phyloP scores from a whole-genome alignment of 1,140 invertebrate species.

The Paraescarpia echinospica region DNA sequence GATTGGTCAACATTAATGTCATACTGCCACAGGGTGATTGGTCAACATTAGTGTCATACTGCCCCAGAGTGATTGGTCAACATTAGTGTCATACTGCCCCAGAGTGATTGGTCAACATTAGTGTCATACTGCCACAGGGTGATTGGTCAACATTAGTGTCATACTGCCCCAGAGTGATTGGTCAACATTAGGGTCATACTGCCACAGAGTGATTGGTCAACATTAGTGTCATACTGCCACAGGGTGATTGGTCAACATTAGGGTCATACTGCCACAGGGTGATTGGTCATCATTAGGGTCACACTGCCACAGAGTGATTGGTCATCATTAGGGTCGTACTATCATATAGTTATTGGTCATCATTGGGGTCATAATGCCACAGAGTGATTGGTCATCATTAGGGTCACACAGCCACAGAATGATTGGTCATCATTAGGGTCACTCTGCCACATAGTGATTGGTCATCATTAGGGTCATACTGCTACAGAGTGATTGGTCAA shows the following conservation, averaged over 20 bases:
- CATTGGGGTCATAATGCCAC: not conserved
- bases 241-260: not conserved
- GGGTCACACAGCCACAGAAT: too few relatives aligned
- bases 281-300: conserved; percentile 15
- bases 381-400: too few relatives aligned
- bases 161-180: too few relatives aligned
- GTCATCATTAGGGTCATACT: too few relatives aligned
- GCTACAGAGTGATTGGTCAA: too few relatives aligned
- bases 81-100: conserved; percentile 13
- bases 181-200: too few relatives aligned
- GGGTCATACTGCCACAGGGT: not conserved
- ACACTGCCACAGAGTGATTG: conserved; percentile 2
- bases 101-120: conserved; percentile 3
- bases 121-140: not conserved
- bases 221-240: too few relatives aligned
- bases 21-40: too few relatives aligned
- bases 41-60: not conserved
- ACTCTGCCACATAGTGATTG: too few relatives aligned
- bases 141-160: not conserved
- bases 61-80: not conserved
- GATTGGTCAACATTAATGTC: too few relatives aligned
- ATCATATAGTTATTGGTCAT: not conserved
- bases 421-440: too few relatives aligned
- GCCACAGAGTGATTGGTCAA: too few relatives aligned
- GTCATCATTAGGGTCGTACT: not conserved